A percentile compares a stretch with the other conserved stretches of the same genome.
phyloP scores from a whole-genome alignment of 2,113 vertebrate genomes.

The Hystrix brachyura region DNA sequence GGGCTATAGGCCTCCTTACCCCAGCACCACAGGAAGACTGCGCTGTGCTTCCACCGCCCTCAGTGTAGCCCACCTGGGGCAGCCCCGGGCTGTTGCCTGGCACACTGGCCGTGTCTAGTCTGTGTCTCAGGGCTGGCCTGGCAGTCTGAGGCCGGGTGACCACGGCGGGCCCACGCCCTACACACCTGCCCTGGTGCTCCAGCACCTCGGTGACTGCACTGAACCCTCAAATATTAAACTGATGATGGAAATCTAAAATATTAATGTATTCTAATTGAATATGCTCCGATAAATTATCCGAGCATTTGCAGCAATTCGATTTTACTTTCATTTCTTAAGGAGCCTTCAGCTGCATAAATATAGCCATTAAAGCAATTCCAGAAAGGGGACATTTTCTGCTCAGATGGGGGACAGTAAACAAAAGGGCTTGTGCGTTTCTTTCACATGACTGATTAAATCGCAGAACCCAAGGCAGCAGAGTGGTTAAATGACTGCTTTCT shows the following conservation, averaged over 20 bases:
- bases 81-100: not conserved
- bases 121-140: conserved; percentile 69
- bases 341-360: conserved; percentile 90
- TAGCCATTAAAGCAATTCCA: conserved; percentile 89
- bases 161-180: conserved; percentile 73
- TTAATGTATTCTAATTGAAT: conserved; percentile 94
- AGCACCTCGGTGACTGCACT: conserved; percentile 86
- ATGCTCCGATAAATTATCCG: conserved; percentile 94
- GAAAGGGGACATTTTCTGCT: conserved; percentile 88
- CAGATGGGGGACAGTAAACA: conserved; percentile 85
- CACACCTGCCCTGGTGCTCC: conserved; percentile 78
- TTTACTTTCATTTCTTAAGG: conserved; percentile 88
- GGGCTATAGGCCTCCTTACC: fast-evolving
- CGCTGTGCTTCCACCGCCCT: not conserved
- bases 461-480: conserved; percentile 89
- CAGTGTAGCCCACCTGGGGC: not conserved
- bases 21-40: fast-evolving
- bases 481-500: conserved; percentile 88
- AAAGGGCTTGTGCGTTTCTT: conserved; percentile 86
- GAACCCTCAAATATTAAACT: conserved; percentile 93
- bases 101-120: conserved; percentile 34
- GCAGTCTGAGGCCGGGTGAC: conserved; percentile 59
- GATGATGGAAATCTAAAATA: conserved; percentile 93
- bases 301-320: conserved; percentile 91
- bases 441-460: conserved; percentile 92